Evolutionary conservation across 2,797 vertebrate genomes (phyloP).

Genomic region (Sebastes minor): DNA sequence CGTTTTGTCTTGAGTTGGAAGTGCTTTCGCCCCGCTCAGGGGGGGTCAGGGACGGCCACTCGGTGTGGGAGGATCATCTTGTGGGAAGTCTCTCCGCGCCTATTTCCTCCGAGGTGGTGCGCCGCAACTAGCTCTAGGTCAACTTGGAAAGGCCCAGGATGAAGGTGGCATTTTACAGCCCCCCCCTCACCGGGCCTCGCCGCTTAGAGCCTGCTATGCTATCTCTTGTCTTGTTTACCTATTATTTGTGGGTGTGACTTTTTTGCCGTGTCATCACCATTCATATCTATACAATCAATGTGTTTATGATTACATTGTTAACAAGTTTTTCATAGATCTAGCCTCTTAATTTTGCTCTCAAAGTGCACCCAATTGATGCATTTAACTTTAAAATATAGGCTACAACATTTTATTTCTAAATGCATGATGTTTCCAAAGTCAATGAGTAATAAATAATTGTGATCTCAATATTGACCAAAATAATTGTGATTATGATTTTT

Average conservation of each 20-base stretch:
- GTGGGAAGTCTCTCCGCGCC: background rate
- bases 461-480: background rate
- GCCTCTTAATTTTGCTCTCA: background rate
- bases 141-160: too few relatives aligned
- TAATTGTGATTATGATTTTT: background rate
- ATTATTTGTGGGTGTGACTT: too few relatives aligned
- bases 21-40: background rate
- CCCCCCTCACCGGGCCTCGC: too few relatives aligned
- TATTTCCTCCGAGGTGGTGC: background rate
- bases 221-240: too few relatives aligned
- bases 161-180: too few relatives aligned
- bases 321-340: too few relatives aligned
- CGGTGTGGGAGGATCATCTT: accelerated
- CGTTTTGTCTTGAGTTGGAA: background rate
- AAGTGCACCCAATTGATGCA: background rate
- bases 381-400: background rate
- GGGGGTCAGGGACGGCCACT: background rate
- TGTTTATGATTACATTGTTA: too few relatives aligned
- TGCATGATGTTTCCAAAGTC: background rate
- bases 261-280: background rate
- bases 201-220: too few relatives aligned
- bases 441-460: background rate
- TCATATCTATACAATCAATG: too few relatives aligned
- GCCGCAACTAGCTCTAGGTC: too few relatives aligned
- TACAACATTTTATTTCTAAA: background rate